Evolutionary conservation across 2,113 vertebrate species (phyloP).

Genomic region (Planiliza haematocheilus): DNA sequence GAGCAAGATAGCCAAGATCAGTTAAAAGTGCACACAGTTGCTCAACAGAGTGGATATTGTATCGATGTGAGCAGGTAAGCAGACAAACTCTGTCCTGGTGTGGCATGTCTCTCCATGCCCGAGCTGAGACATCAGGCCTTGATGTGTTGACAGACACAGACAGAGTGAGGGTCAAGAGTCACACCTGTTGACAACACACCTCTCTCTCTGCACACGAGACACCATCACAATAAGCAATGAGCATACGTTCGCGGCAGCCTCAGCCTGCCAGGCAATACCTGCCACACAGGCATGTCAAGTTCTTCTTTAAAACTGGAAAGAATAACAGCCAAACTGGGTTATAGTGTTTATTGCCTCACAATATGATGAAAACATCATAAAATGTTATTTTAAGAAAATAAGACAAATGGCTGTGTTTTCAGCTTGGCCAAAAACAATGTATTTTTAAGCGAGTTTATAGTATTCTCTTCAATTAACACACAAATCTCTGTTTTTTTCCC

Average conservation of each 20-base stretch:
- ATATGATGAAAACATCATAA: not conserved
- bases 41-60: conserved; percentile 56
- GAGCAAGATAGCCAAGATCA: conserved; percentile 4
- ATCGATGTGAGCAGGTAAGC: conserved; percentile 72
- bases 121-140: conserved; percentile 47
- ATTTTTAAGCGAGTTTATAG: not conserved
- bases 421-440: not conserved
- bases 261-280: conserved; percentile 19
- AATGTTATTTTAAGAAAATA: not conserved
- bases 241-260: not conserved
- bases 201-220: conserved; percentile 31
- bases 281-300: conserved; percentile 8
- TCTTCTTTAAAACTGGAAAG: not conserved
- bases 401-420: not conserved
- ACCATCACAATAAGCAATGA: conserved; percentile 26
- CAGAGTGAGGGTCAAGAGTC: conserved; percentile 72
- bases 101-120: conserved; percentile 65
- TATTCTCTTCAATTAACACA: not conserved
- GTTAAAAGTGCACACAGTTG: conserved; percentile 4
- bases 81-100: conserved; percentile 66
- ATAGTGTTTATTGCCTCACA: not conserved
- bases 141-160: conserved; percentile 74
- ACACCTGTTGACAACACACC: conserved; percentile 75
- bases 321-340: conserved; percentile 11
- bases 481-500: conserved; percentile 1